Evolutionary conservation across 2,888 invertebrate species (phyloP).

Genomic region (Norana najaformis): DNA sequence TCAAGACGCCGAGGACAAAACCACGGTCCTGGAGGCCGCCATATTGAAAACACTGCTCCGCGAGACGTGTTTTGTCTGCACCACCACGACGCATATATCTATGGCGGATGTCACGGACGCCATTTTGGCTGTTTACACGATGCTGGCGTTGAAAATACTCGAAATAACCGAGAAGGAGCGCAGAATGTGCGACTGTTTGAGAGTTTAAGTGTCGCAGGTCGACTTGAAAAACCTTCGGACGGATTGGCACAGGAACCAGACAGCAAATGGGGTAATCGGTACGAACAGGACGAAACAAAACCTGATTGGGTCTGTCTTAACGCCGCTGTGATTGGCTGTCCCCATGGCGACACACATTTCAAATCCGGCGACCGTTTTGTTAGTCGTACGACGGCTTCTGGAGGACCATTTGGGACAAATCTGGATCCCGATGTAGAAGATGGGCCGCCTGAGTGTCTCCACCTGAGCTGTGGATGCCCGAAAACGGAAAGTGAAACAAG

Average conservation of each 20-base stretch:
- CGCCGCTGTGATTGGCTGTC: constrained; percentile 1
- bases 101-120: neutral
- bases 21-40: neutral
- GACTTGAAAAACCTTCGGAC: neutral
- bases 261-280: neutral
- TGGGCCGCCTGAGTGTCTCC: neutral
- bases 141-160: neutral
- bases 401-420: neutral
- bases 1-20: neutral
- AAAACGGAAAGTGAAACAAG: neutral
- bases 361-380: neutral
- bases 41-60: neutral
- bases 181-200: neutral
- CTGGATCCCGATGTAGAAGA: neutral
- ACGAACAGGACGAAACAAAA: neutral
- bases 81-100: constrained; percentile 6
- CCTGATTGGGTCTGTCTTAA: constrained; percentile 13
- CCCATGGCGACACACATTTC: neutral
- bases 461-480: neutral
- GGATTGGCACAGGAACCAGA: neutral
- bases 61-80: neutral
- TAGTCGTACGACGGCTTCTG: neutral
- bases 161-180: neutral
- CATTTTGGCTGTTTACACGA: neutral
- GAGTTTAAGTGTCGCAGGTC: neutral